A percentile compares a stretch with the other conserved stretches of the same genome.
phyloP scores from a whole-genome alignment of 1,140 invertebrate species.

The Cherax destructor region DNA sequence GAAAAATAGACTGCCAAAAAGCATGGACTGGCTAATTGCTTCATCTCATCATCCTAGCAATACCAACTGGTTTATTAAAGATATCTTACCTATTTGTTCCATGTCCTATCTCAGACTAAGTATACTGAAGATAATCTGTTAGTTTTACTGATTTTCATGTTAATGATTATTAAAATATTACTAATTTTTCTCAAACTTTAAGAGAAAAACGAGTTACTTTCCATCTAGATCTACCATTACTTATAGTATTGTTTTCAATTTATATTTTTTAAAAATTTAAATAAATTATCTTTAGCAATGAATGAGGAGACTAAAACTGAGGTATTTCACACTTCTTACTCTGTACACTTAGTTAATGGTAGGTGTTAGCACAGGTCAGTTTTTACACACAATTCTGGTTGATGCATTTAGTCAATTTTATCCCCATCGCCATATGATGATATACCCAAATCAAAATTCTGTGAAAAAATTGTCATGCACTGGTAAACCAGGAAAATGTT shows the following conservation, averaged over 20 bases:
- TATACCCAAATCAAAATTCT: no score
- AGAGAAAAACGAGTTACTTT: background rate
- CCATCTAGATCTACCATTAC: background rate
- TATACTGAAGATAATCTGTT: constrained; percentile 16
- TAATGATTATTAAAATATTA: constrained; percentile 12
- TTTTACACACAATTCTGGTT: no score
- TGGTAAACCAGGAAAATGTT: no score
- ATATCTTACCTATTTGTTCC: background rate
- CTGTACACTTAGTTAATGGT: background rate
- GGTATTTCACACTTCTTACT: constrained; percentile 19
- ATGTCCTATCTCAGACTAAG: background rate
- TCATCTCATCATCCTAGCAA: constrained; percentile 53
- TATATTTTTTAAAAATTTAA: background rate
- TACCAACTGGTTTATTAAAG: constrained; percentile 36
- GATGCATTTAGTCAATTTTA: no score
- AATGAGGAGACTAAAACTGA: constrained; percentile 14
- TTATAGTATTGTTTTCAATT: background rate
- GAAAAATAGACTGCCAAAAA: constrained; percentile 68
- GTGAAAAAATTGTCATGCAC: no score
- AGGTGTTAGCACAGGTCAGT: background rate
- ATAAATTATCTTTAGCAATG: constrained; percentile 3
- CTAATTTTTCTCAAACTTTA: background rate
- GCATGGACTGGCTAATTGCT: constrained; percentile 64
- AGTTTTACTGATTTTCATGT: constrained; percentile 14
- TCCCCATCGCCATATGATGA: no score